Evolutionary conservation across 2,797 vertebrate species (phyloP).

Genomic region (Phataginus tricuspis): DNA sequence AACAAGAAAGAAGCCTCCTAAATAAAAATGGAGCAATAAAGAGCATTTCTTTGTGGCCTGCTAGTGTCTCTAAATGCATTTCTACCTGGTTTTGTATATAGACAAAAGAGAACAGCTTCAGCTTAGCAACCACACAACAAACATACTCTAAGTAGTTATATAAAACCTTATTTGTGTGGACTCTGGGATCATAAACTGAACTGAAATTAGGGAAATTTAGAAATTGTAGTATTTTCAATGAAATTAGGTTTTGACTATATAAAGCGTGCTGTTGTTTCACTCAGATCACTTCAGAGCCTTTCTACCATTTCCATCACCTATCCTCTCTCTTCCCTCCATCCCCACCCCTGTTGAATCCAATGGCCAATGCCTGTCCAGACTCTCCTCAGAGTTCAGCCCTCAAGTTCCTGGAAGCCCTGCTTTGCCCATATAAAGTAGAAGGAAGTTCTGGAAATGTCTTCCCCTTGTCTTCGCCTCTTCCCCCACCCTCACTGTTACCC

Average conservation of each 20-base stretch:
- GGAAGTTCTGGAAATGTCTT: background rate
- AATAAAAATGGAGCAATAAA: slow-evolving; percentile 52
- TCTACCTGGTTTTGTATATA: slow-evolving; percentile 58
- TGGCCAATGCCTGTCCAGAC: background rate
- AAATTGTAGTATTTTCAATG: slow-evolving; percentile 5
- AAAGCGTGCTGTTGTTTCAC: background rate
- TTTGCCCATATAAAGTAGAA: background rate
- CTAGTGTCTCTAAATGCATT: slow-evolving; percentile 28
- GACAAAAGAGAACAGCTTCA: slow-evolving; percentile 51
- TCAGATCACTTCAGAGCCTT: no score
- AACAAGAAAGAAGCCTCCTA: slow-evolving; percentile 26
- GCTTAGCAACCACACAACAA: slow-evolving; percentile 31
- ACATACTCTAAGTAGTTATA: background rate
- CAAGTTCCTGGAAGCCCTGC: background rate
- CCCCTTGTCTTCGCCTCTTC: background rate
- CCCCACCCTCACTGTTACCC: background rate
- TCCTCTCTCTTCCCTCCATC: rapidly evolving
- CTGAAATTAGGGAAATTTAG: slow-evolving; percentile 22
- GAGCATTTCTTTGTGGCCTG: slow-evolving; percentile 60
- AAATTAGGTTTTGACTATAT: background rate
- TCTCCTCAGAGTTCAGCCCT: background rate
- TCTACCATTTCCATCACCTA: background rate
- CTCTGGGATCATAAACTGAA: slow-evolving; percentile 9
- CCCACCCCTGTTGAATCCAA: background rate
- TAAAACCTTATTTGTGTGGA: background rate